phyloP scores from a whole-genome alignment of 64 coral and sea anemone species.

The Stichodactyla helianthus region DNA sequence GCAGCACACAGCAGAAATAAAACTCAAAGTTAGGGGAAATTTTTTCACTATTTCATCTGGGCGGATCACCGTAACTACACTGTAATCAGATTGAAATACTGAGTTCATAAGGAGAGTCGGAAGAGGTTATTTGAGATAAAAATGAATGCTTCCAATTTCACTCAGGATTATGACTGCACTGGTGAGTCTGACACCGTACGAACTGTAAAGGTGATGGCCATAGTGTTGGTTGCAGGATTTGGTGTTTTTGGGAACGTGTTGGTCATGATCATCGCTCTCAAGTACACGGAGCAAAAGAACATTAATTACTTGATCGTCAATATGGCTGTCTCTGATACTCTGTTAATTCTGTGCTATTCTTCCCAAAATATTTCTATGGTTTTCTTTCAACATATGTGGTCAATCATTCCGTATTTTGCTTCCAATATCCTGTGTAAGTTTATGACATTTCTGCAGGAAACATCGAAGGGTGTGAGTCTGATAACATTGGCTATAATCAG shows the following conservation, averaged over 20 bases:
- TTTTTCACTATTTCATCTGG: too few relatives aligned
- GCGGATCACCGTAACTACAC: too few relatives aligned
- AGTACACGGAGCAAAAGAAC: background rate
- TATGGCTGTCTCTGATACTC: background rate
- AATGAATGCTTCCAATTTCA: background rate
- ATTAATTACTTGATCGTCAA: background rate
- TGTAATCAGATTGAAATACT: too few relatives aligned
- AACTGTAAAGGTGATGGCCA: background rate
- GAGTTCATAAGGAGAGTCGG: too few relatives aligned
- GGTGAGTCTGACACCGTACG: background rate
- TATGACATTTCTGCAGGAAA: background rate
- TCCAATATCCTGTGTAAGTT: background rate
- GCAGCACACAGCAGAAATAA: too few relatives aligned
- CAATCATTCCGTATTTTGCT: background rate
- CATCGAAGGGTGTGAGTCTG: background rate
- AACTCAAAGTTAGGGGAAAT: too few relatives aligned
- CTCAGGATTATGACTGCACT: background rate
- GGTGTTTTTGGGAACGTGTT: background rate
- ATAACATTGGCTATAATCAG: background rate
- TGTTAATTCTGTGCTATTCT: background rate
- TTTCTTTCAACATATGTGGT: background rate
- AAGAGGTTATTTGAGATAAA: background rate
- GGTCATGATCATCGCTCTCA: background rate
- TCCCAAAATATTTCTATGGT: background rate
- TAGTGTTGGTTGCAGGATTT: background rate